phyloP scores from a whole-genome alignment of 2,113 vertebrate genomes.

The Tympanuchus pallidicinctus region DNA sequence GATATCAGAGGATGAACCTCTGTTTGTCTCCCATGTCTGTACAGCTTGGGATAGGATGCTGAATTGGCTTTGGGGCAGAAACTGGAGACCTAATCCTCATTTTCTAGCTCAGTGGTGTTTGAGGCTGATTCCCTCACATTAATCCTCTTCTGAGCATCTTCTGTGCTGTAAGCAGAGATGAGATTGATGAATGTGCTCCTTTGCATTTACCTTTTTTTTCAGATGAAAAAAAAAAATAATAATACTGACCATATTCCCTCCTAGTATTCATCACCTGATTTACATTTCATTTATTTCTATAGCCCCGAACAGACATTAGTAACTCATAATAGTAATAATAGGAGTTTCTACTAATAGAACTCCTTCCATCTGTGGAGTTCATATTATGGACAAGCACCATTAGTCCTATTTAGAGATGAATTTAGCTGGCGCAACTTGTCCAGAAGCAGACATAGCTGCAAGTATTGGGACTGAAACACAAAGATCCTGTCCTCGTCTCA shows the following conservation, averaged over 20 bases:
- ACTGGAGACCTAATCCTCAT: not conserved
- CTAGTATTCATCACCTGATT: not conserved
- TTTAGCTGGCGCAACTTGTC: slow-evolving; percentile 8
- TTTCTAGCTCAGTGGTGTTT: not conserved
- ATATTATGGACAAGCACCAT: slow-evolving; percentile 13
- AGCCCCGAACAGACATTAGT: slow-evolving; percentile 10
- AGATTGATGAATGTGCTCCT: not conserved
- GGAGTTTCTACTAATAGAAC: slow-evolving; percentile 5
- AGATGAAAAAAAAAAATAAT: not conserved
- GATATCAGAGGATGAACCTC: not conserved
- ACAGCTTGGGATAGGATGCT: not conserved
- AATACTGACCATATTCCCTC: not conserved
- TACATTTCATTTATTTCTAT: slow-evolving; percentile 37
- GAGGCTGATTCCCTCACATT: not conserved
- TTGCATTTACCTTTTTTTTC: not conserved
- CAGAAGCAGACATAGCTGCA: not conserved
- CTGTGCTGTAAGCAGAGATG: not conserved
- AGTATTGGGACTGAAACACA: not conserved
- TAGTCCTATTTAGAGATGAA: slow-evolving; percentile 12
- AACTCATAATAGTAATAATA: slow-evolving; percentile 2
- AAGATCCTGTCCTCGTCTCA: not conserved
- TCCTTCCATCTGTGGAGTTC: slow-evolving; percentile 5
- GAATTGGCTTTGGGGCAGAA: not conserved
- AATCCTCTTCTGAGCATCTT: not conserved
- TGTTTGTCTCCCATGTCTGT: not conserved